phyloP scores from a whole-genome alignment of 2,888 invertebrate species.

The Coelinius sp. region DNA sequence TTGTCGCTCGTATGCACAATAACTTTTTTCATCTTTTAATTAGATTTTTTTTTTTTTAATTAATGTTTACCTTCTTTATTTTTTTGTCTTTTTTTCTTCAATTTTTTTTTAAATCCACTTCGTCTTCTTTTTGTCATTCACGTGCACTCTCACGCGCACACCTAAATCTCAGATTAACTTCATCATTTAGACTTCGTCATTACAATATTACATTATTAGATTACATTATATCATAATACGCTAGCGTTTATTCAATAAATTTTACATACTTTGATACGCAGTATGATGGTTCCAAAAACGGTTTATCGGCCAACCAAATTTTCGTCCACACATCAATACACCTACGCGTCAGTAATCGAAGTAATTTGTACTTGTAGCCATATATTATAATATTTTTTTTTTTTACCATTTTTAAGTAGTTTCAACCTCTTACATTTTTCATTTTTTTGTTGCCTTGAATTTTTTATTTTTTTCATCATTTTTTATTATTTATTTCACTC shows the following conservation, averaged over 20 bases:
- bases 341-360: conserved; percentile 71
- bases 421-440: conserved; percentile 51
- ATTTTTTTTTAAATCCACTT: conserved; percentile 45
- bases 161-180: conserved; percentile 69
- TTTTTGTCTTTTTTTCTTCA: conserved; percentile 56
- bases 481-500: conserved; percentile 43
- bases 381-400: conserved; percentile 70
- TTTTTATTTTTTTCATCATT: conserved; percentile 41
- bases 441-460: conserved; percentile 45
- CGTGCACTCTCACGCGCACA: conserved; percentile 67
- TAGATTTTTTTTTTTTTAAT: conserved; percentile 51
- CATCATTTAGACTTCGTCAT: conserved; percentile 70
- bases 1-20: conserved; percentile 68
- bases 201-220: conserved; percentile 71
- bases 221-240: conserved; percentile 71
- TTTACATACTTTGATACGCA: conserved; percentile 71
- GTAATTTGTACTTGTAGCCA: conserved; percentile 72
- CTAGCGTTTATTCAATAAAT: conserved; percentile 71
- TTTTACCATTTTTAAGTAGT: conserved; percentile 54
- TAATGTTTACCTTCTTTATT: conserved; percentile 57
- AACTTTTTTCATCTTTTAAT: conserved; percentile 55
- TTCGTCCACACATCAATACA: conserved; percentile 71
- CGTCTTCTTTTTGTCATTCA: conserved; percentile 52
- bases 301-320: conserved; percentile 71
- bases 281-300: conserved; percentile 71